Evolutionary conservation across 1,140 invertebrate genomes (phyloP).

Genomic region (Telenomus remus): DNA sequence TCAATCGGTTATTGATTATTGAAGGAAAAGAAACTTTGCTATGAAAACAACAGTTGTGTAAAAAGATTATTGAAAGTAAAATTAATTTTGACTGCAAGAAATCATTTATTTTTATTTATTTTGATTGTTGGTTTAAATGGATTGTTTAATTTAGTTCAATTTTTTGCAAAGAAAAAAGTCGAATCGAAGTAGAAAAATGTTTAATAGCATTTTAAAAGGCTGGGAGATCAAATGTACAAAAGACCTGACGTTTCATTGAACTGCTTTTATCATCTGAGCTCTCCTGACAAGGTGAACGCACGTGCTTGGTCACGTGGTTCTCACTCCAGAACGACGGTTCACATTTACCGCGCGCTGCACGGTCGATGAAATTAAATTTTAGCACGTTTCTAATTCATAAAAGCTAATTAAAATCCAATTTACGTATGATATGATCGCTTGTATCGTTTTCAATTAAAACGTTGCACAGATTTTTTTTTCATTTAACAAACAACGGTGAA

Average conservation of each 20-base stretch:
- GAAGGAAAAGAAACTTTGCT: no score
- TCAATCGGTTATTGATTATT: no score
- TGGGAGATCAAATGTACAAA: not conserved
- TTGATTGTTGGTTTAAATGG: no score
- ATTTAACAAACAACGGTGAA: no score
- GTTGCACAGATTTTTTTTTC: not conserved
- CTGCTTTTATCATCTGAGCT: not conserved
- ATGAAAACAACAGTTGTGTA: no score
- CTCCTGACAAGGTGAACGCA: slow-evolving; percentile 36
- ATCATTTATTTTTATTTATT: no score
- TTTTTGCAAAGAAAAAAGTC: no score
- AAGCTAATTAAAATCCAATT: slow-evolving; percentile 15
- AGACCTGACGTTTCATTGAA: not conserved
- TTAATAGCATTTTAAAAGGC: not conserved
- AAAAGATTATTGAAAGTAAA: no score
- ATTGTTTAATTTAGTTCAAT: no score
- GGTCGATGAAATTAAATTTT: slow-evolving; percentile 42
- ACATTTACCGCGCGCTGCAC: slow-evolving; percentile 15
- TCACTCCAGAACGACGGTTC: slow-evolving; percentile 17
- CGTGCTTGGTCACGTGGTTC: slow-evolving; percentile 51
- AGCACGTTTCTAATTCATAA: slow-evolving; percentile 25
- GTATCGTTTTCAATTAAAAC: not conserved
- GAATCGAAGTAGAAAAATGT: no score
- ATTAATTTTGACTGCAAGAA: no score
- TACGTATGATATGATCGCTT: not conserved